Evolutionary conservation across 2,113 vertebrate genomes (phyloP).

Genomic region (Burhinus oedicnemus): DNA sequence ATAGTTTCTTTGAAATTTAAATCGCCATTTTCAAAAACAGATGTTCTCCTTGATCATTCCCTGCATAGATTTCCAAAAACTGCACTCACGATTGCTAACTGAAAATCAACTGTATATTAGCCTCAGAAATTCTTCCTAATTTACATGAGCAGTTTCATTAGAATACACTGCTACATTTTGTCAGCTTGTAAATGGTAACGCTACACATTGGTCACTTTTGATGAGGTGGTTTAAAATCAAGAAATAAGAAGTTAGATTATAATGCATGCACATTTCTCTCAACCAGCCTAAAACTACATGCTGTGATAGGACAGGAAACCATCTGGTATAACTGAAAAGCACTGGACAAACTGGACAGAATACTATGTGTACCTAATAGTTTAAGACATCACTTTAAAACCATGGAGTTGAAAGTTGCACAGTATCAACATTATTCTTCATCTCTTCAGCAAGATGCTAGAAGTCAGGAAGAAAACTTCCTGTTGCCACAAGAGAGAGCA

Average conservation of each 20-base stretch:
- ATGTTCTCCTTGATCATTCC: background rate
- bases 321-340: background rate
- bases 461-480: background rate
- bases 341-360: background rate
- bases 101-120: background rate
- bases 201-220: background rate
- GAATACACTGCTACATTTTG: background rate
- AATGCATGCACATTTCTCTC: background rate
- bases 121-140: background rate
- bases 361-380: background rate
- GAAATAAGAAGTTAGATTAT: background rate
- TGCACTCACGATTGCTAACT: background rate
- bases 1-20: conserved; percentile 42
- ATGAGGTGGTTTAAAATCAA: background rate
- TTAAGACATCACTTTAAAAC: background rate
- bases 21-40: background rate
- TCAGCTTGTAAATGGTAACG: background rate
- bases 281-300: background rate
- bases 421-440: background rate
- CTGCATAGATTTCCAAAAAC: background rate
- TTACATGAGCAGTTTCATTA: background rate
- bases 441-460: background rate
- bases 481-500: background rate
- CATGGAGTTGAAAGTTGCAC: background rate
- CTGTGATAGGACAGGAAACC: background rate